phyloP scores from a whole-genome alignment of 1,140 invertebrate species.

The Drosophila mayri region DNA sequence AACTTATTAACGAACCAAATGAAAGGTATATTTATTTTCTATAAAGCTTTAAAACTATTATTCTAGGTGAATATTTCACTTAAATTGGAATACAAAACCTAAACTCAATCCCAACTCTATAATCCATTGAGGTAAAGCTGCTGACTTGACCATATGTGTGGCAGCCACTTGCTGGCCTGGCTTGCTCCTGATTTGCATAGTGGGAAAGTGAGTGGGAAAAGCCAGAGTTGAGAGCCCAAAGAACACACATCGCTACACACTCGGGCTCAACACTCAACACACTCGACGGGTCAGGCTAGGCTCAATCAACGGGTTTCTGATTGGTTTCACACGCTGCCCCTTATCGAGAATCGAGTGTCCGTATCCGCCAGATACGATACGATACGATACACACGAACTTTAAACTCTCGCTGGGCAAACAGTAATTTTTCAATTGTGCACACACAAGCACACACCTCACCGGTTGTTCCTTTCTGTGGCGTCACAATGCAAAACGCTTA shows the following conservation, averaged over 20 bases:
- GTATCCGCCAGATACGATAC: slow-evolving; percentile 67
- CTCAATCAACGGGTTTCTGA: slow-evolving; percentile 63
- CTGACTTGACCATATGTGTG: background rate
- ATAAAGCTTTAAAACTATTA: too few species aligned
- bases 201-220: slow-evolving; percentile 45
- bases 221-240: background rate
- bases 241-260: slow-evolving; percentile 1
- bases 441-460: slow-evolving; percentile 30
- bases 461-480: slow-evolving; percentile 34
- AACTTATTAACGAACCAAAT: background rate
- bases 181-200: slow-evolving; percentile 41
- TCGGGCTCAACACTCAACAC: slow-evolving; percentile 9
- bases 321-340: slow-evolving; percentile 75
- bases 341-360: slow-evolving; percentile 55
- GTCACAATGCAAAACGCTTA: slow-evolving; percentile 79
- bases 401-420: slow-evolving; percentile 75
- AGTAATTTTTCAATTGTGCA: slow-evolving; percentile 72
- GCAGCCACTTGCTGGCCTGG: slow-evolving; percentile 22
- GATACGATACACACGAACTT: slow-evolving; percentile 54
- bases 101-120: background rate
- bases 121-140: too few species aligned
- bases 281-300: slow-evolving; percentile 26
- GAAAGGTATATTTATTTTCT: too few species aligned
- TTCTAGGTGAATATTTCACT: background rate
- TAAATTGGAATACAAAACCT: background rate